phyloP scores from a whole-genome alignment of 2,888 invertebrate genomes.

The Drosophila subsilvestris region DNA sequence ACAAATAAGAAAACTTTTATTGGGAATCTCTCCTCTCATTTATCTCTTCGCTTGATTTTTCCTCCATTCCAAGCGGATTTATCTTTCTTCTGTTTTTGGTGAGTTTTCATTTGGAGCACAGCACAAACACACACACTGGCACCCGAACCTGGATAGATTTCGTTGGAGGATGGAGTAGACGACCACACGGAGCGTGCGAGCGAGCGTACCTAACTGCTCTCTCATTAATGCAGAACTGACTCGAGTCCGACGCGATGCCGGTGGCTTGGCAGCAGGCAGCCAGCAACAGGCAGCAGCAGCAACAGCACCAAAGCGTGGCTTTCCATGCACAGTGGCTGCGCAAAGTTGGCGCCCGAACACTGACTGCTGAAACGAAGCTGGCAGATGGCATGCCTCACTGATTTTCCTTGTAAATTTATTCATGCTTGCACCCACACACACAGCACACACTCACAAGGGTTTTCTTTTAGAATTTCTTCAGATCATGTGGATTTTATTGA shows the following conservation, averaged over 20 bases:
- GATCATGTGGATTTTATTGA: slow-evolving; percentile 33
- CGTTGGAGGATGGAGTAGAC: slow-evolving; percentile 43
- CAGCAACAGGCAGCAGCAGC: slow-evolving; percentile 15
- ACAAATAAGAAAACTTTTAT: slow-evolving; percentile 53
- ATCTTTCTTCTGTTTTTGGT: background rate
- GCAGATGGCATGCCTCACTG: slow-evolving; percentile 50
- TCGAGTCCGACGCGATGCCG: slow-evolving; percentile 52
- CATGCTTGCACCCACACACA: slow-evolving; percentile 24
- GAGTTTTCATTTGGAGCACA: slow-evolving; percentile 57
- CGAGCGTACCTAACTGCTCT: slow-evolving; percentile 78
- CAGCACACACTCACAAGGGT: background rate
- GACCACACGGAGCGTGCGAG: slow-evolving; percentile 73
- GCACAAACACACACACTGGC: slow-evolving; percentile 3
- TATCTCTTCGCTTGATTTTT: slow-evolving; percentile 37
- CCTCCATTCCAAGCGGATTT: slow-evolving; percentile 5
- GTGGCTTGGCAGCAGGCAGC: slow-evolving; percentile 44
- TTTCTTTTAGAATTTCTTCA: slow-evolving; percentile 18
- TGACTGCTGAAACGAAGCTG: slow-evolving; percentile 17
- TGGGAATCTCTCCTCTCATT: slow-evolving; percentile 33
- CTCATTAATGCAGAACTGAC: slow-evolving; percentile 84
- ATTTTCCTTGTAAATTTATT: slow-evolving; percentile 39
- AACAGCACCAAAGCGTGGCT: slow-evolving; percentile 68
- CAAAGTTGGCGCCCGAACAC: slow-evolving; percentile 56
- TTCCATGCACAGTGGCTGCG: slow-evolving; percentile 70
- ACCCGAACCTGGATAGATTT: slow-evolving; percentile 4